Percentiles rank a stretch among this genome's conserved stretches.
Evolutionary conservation across 2,888 invertebrate species (phyloP).

Genomic region (Tigriopus californicus): DNA sequence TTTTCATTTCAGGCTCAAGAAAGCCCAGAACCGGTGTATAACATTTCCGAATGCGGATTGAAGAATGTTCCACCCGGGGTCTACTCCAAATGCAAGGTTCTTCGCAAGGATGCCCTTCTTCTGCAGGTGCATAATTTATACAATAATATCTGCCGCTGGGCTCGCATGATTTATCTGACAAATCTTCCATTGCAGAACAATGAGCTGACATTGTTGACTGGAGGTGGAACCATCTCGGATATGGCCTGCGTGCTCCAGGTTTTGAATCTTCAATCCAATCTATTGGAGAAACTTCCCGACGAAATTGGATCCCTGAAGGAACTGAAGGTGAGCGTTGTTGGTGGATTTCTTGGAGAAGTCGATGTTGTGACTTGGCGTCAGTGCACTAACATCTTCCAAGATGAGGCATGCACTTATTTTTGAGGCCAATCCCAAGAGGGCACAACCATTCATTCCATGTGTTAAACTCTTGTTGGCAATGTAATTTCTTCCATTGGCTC

Average conservation of each 20-base stretch:
- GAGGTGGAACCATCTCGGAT: slow-evolving; percentile 51
- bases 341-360: too few species aligned
- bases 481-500: not conserved
- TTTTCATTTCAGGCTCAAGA: slow-evolving; percentile 41
- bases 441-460: not conserved
- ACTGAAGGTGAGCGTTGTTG: slow-evolving; percentile 37
- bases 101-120: slow-evolving; percentile 49
- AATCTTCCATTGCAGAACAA: slow-evolving; percentile 36
- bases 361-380: too few species aligned
- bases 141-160: too few species aligned
- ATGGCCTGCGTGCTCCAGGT: slow-evolving; percentile 31
- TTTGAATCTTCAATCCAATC: slow-evolving; percentile 46
- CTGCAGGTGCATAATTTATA: slow-evolving; percentile 23
- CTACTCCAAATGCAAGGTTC: slow-evolving; percentile 58
- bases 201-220: slow-evolving; percentile 43
- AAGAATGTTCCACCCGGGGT: slow-evolving; percentile 53
- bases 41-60: slow-evolving; percentile 56
- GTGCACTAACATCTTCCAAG: too few species aligned
- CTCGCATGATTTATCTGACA: too few species aligned
- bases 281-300: slow-evolving; percentile 41
- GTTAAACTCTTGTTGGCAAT: not conserved
- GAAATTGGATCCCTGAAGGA: slow-evolving; percentile 44
- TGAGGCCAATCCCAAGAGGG: not conserved
- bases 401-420: not conserved
- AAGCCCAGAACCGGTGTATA: slow-evolving; percentile 59